Evolutionary conservation across 2,797 vertebrate genomes (phyloP), one percentile per base, ranked within the genome.

Genomic region (Euthynnus affinis): DNA sequence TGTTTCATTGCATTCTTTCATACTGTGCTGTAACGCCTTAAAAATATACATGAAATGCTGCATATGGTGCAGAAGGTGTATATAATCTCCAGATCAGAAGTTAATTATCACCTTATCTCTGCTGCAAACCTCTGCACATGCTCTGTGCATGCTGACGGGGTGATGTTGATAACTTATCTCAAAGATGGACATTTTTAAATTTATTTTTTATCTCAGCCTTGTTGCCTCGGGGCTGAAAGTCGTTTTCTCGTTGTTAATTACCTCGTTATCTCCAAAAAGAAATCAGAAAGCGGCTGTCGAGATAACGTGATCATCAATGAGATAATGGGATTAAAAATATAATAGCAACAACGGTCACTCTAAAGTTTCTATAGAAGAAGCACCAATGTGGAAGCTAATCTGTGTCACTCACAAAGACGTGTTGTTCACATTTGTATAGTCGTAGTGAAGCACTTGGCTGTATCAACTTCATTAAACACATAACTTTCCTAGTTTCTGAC

Each of bases 61-160:
- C 2, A 3, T 9, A n/a, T 34, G 29, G n/a, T 8, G 15, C 9
- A 42, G 2, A 34, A 34, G 44, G 4, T 0, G 37, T 17, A 4
- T 13, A n/a, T 70, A 8, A 74, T 65, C 60, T 75, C 25, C 13
- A 57, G 12, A 52, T 44, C 32, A 23, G 44, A n/a, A 44, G n/a
- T 37, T 67, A 27, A 72, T 73, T 6, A 58, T 1, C 17, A 32
- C 1, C 32, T 61, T 1, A 23, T 77, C 69, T 46, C 57, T 23
- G 67, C 44, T 44, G 46, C 25, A n/a, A 8, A 7, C 18, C 23
- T 55, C 23, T 48, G 63, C 60, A 7, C 56, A 37, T 22, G 52
- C 53, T 49, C 59, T 3, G 49, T 66, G 14, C 56, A 5, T 1
- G 17, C 44, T 6, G 44, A 5, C 22, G 10, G 48, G 1, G 3